Conservation (phyloP, 2,888 invertebrate species). For the Protodeltote pygarga region DNA sequence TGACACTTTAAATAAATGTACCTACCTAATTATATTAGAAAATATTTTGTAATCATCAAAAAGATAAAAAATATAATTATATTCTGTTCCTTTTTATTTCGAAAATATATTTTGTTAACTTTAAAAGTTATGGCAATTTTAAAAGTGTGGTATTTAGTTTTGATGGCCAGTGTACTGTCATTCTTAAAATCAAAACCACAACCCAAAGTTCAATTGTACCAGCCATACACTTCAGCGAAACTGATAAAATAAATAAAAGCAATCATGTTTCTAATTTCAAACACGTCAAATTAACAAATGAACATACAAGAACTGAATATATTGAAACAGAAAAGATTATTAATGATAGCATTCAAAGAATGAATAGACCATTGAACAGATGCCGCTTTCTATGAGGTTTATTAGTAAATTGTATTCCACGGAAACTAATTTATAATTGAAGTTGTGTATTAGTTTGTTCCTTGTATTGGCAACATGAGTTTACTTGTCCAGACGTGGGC, state of each 20-base stretch:
- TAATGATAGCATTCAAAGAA: constrained; percentile 62
- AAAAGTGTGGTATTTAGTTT: no score
- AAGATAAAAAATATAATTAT: no score
- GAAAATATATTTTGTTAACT: no score
- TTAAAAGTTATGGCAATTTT: no score
- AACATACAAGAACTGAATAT: constrained; percentile 51
- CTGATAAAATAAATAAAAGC: constrained; percentile 45
- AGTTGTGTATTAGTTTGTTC: constrained; percentile 39
- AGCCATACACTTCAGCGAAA: no score
- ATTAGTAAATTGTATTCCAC: constrained; percentile 57
- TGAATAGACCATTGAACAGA: constrained; percentile 63
- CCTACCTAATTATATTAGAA: no score
- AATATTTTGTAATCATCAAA: no score
- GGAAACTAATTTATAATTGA: constrained; percentile 60
- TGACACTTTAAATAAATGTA: no score
- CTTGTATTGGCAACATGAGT: constrained; percentile 40
- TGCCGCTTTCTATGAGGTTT: constrained; percentile 59
- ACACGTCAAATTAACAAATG: constrained; percentile 53
- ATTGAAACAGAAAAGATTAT: constrained; percentile 62
- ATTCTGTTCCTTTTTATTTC: no score
- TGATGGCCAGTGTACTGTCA: no score
- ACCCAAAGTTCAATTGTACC: no score
- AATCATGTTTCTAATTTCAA: constrained; percentile 54
- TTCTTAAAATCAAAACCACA: no score
- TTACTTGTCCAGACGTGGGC: constrained; percentile 32